Base-by-base conservation (phyloP, 2,797 vertebrate genomes). In the Orestias chungarensis region DNA sequence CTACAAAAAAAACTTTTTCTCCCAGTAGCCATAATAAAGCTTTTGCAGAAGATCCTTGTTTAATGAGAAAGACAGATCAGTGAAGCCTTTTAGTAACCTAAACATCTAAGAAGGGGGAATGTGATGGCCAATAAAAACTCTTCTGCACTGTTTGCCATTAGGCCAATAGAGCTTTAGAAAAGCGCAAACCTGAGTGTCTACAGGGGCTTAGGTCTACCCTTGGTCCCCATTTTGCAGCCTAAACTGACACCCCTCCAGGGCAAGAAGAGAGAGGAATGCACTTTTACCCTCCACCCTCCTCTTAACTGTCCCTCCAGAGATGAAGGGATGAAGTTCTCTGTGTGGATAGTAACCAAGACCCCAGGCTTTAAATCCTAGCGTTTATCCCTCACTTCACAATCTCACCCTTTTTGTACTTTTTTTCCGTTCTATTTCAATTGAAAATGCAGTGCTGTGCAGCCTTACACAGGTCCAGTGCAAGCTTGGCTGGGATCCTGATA, bases 271-370 rank as follows among this genome's bases (percentile, higher is more conserved):
- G 82, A 93, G 89, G 88, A 89, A 91, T 91, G 86, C 77, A 82
- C 84, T 69, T 76, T 74, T 61, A 83, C 79, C 75, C 84, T 90
- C 89, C 83, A 83, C 88, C 86, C 87, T 85, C 80, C 82, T 77
- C 84, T 85, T 49, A 62, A 64, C 79, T 81, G 81, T 85, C 80
- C 75, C 75, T 87, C 80, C 75, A 69, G 83, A 91, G 86, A 70
- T 87, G 80, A 68, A 74, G 55, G 73, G 87, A 82, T 83, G 78
- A 82, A 89, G 88, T 82, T 87, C 90, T 80, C 81, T 87, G 87
- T 85, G 83, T 89, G 85, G 87, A 93, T 91, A 86, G 70, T 75
- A 81, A 88, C 90, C 88, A 87, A 87, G 76, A 91, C 87, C 80
- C 82, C 76, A 83, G 86, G 86, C 82, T 80, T 73, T 70, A 84